Percentiles rank a stretch among this genome's conserved stretches.
Evolutionary conservation across 2,888 invertebrate genomes (phyloP).

Genomic region (Chesias legatella): DNA sequence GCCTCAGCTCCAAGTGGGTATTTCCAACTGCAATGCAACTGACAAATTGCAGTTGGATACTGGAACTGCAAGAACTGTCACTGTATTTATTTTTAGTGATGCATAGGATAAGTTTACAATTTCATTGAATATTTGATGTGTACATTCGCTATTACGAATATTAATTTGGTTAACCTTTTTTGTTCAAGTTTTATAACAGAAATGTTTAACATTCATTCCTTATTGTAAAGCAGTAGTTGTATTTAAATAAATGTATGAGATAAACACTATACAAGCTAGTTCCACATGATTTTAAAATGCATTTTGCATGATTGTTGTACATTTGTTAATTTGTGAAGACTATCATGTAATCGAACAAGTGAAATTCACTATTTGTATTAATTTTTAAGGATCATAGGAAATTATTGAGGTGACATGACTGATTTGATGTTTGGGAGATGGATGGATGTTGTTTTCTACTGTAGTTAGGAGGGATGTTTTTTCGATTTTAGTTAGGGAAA

Average conservation of each 20-base stretch:
- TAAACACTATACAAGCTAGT: constrained; percentile 30
- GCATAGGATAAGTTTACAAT: too few relatives aligned
- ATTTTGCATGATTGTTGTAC: constrained; percentile 58
- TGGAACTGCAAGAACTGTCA: too few relatives aligned
- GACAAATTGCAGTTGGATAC: too few relatives aligned
- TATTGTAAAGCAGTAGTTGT: constrained; percentile 29
- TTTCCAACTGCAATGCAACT: too few relatives aligned
- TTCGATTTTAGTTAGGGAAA: constrained; percentile 53
- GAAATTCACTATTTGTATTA: constrained; percentile 49
- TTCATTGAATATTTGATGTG: too few relatives aligned
- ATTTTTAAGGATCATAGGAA: constrained; percentile 26
- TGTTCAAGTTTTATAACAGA: constrained; percentile 5
- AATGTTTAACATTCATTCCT: constrained; percentile 23
- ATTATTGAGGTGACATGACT: constrained; percentile 22
- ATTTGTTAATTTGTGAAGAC: constrained; percentile 58
- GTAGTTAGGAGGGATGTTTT: constrained; percentile 55
- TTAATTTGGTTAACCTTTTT: background rate
- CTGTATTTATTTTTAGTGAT: too few relatives aligned
- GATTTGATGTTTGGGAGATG: constrained; percentile 21
- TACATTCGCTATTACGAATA: too few relatives aligned
- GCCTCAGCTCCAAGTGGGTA: too few relatives aligned
- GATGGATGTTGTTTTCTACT: constrained; percentile 38
- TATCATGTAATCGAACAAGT: constrained; percentile 75
- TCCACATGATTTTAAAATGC: constrained; percentile 49
- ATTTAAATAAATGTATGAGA: constrained; percentile 42